These are phyloP conservation scores for Nomada ruficornis DNA, from an alignment of 2,888 invertebrate species.

Conservation along the genomic window DNA sequence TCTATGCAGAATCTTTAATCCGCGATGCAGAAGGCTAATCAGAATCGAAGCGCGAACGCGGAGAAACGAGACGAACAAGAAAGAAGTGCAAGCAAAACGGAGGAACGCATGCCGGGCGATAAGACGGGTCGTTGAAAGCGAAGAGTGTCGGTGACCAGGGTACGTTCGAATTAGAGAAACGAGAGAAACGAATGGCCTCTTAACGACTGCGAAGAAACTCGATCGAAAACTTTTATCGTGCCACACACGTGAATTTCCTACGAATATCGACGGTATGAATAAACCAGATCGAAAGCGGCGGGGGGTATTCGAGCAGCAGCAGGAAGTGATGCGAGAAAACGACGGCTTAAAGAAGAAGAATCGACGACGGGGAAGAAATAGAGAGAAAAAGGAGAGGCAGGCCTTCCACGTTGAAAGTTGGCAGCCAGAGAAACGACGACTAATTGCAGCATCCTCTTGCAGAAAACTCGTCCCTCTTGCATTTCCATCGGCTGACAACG, in stretches of 20 bases:
- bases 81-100: background rate
- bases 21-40: background rate
- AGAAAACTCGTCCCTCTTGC: conserved; percentile 31
- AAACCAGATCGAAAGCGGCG: conserved; percentile 1
- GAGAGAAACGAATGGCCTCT: conserved; percentile 9
- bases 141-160: background rate
- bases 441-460: conserved; percentile 57
- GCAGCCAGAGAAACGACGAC: conserved; percentile 47
- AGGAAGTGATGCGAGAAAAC: conserved; percentile 12
- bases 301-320: background rate
- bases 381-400: background rate
- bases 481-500: conserved; percentile 44
- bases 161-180: conserved; percentile 12
- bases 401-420: conserved; percentile 39
- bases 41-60: background rate
- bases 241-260: conserved; percentile 12
- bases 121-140: background rate
- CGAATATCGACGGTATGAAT: conserved; percentile 39
- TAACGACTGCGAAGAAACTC: conserved; percentile 29
- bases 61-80: background rate
- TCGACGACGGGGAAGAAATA: too few species aligned
- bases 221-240: conserved; percentile 36
- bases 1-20: background rate
- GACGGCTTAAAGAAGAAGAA: conserved; percentile 6
- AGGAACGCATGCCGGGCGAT: background rate